phyloP scores from a whole-genome alignment of 2,888 invertebrate species.

The Euzophera pinguis region DNA sequence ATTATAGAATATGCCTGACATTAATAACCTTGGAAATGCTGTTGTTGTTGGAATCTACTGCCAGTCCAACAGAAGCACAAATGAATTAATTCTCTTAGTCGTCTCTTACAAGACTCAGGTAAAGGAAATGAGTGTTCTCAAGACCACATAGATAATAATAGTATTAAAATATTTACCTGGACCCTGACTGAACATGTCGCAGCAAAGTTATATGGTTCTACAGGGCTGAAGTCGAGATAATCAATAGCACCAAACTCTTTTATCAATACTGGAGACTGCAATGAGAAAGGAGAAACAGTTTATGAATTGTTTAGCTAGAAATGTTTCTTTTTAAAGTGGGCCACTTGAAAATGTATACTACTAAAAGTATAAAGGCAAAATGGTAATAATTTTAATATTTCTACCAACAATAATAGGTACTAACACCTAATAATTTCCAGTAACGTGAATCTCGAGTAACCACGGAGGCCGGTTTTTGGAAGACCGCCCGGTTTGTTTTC shows the following conservation, averaged over 20 bases:
- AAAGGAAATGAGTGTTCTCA: no score
- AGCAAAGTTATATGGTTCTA: slow-evolving; percentile 94
- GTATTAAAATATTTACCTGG: slow-evolving; percentile 58
- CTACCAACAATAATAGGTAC: slow-evolving; percentile 24
- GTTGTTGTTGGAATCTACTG: no score
- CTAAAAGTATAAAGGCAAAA: no score
- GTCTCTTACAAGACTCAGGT: no score
- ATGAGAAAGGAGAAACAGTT: slow-evolving; percentile 20
- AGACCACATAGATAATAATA: neutral
- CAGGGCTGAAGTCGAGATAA: slow-evolving; percentile 93
- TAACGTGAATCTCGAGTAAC: slow-evolving; percentile 89
- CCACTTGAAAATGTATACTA: no score
- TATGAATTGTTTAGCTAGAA: no score
- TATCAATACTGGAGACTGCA: slow-evolving; percentile 88
- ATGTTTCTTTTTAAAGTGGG: no score
- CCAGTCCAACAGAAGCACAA: no score
- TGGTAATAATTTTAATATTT: neutral
- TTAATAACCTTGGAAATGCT: no score
- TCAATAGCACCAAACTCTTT: slow-evolving; percentile 97
- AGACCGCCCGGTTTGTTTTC: slow-evolving; percentile 85
- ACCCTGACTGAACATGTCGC: slow-evolving; percentile 95
- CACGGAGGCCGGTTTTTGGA: slow-evolving; percentile 82
- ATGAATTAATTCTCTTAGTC: no score
- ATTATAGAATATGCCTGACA: no score
- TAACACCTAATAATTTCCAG: slow-evolving; percentile 94